Conservation (phyloP, 2,113 vertebrate genomes). For the Acrocephalus arundinaceus region DNA sequence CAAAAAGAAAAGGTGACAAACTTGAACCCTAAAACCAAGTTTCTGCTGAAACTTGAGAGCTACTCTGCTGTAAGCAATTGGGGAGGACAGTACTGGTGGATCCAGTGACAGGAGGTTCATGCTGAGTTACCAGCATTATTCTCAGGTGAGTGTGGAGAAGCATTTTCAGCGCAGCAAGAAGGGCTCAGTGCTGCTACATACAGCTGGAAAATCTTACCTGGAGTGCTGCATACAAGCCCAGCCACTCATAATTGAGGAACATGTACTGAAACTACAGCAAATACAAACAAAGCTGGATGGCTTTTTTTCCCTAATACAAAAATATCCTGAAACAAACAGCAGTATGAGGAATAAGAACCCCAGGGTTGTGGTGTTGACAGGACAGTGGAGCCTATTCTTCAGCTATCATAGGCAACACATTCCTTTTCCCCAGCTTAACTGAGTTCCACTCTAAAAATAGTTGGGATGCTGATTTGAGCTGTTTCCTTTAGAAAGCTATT, state of each 20-base stretch:
- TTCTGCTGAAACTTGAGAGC: background rate
- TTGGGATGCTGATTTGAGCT: background rate
- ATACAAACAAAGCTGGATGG: background rate
- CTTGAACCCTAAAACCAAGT: background rate
- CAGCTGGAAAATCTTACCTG: background rate
- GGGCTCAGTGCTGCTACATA: background rate
- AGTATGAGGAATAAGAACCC: background rate
- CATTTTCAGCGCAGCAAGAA: background rate
- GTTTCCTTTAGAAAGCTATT: background rate
- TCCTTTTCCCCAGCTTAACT: background rate
- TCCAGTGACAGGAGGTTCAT: background rate
- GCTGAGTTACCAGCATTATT: background rate
- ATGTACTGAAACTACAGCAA: background rate
- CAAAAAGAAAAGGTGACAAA: background rate
- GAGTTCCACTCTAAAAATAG: slow-evolving; percentile 35
- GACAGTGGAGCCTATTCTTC: background rate
- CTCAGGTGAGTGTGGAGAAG: background rate
- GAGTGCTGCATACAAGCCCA: background rate
- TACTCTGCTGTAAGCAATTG: background rate
- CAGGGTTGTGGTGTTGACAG: background rate
- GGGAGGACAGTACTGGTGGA: background rate
- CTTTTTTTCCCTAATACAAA: background rate
- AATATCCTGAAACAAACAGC: background rate
- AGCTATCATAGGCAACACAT: background rate
- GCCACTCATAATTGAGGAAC: background rate